Base-by-base conservation (phyloP, 2,797 vertebrate genomes). In the Prunella strophiata region DNA sequence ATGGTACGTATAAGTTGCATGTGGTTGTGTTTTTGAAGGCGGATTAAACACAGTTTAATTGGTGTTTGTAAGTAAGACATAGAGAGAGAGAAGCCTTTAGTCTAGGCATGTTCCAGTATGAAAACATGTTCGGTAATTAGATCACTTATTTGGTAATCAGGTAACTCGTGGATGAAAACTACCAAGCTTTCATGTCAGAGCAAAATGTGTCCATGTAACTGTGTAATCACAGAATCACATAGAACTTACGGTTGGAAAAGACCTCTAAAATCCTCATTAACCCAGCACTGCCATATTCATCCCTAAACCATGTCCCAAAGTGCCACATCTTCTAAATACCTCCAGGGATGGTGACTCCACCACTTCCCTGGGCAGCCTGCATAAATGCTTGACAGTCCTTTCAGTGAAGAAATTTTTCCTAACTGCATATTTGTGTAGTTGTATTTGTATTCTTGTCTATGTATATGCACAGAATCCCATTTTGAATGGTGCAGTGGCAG, bases 1-100 rank as follows among this genome's bases (percentile, higher is more conserved):
- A 99, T 99, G 99, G 98, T 99, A 95, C 32, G 98, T 74, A 54
- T 20, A n/a, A 13, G 10, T 34, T 43, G 30, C 4, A 1, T 0
- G 5, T 45, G 18, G 17, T 1, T 54, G 40, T 19, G 25, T 2
- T 50, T 81, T n/a, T 9, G 1, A 48, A 47, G 26, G n/a, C 59
- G 4, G 38, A 40, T 48, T 57, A 67, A 65, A 9, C 11, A 4
- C 7, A 3, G 17, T 40, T 51, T 11, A 8, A 29, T 55, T 7
- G 3, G 11, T 16, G 32, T 19, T 43, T 58, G 18, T 48, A 47
- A 26, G 17, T 27, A 32, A 43, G 50, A 18, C 5, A 4, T 4
- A 11, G 9, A 8, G 3, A 22, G 15, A 38, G 47, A 71, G 19
- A 16, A 27, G 12, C 11, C 3, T 54, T 68, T 45, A 5, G 32